Conservation (phyloP, 2,797 vertebrate species). For the Buphagus erythrorhynchus region DNA sequence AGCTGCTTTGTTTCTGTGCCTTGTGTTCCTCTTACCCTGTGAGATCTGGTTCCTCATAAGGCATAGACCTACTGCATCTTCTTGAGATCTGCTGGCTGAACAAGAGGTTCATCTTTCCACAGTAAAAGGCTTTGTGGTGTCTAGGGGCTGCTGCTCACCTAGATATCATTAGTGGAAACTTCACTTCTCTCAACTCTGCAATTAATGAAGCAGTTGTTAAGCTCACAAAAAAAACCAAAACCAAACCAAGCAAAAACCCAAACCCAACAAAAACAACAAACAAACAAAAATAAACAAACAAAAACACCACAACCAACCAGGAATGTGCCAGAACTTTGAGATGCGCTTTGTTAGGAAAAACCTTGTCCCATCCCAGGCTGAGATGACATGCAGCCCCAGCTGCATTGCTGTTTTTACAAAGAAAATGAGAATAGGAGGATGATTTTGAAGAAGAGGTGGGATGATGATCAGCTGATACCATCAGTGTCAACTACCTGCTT, state of each 20-base stretch:
- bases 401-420: not conserved
- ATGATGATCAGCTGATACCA: not conserved
- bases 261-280: too few species aligned
- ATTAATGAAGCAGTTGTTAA: not conserved
- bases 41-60: not conserved
- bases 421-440: not conserved
- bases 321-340: not conserved
- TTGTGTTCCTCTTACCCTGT: not conserved
- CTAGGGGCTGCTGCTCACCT: not conserved
- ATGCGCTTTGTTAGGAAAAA: not conserved
- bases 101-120: not conserved
- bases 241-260: rapidly evolving
- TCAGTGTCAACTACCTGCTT: not conserved
- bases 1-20: not conserved
- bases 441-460: not conserved
- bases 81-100: not conserved
- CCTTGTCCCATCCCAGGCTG: not conserved
- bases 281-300: too few species aligned
- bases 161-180: not conserved
- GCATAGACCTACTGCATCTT: not conserved
- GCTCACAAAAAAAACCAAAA: not conserved
- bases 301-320: not conserved
- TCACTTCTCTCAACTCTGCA: not conserved
- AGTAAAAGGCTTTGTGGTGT: not conserved
- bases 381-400: not conserved